Evolutionary conservation across 2,797 vertebrate species (phyloP), one percentile per base, ranked within the genome.

Genomic region (Gobionotothen gibberifrons): DNA sequence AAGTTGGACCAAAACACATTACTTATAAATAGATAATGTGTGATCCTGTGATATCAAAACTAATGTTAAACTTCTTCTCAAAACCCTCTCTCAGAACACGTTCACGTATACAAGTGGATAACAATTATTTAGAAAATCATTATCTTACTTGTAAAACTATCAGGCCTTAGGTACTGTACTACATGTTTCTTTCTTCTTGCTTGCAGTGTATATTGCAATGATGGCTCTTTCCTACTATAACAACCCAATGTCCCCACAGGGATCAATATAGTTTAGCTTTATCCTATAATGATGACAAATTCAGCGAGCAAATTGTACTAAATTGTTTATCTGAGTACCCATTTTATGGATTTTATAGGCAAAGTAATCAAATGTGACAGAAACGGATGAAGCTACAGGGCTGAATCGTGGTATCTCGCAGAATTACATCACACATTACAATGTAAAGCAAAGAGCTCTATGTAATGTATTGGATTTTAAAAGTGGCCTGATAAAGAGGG

Each of bases 351-450:
- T 81, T 70, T 76, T 82, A 85, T 72, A 69, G 53, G 36, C 29
- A 76, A 66, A 69, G 59, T 78, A 83, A 85, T 85, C 51, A 72
- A 57, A 86, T 65, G 57, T 81, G 77, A 84, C 79, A 85, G 70
- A 73, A 85, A 73, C 74, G 73, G 69, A 81, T 82, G 53, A 64
- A 57, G 55, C 56, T 21, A 67, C 66, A 60, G 0, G 7, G 49
- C 49, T 22, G 26, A 60, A 58, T 72, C 6, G 3, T 58, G 69
- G n/a, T 40, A 69, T 65, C 26, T 26, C n/a, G 16, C 22, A 44
- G 29, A 68, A 64, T 79, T 57, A 47, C 51, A 70, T 39, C 58
- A 22, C 15, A 59, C 63, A 62, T 70, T 68, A 53, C 56, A 57
- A 12, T 64, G 26, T 60, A 29, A 48, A 63, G 42, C 49, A 68